Evolutionary conservation across 1,140 invertebrate genomes (phyloP).

Genomic region (Aleiodes sp.): DNA sequence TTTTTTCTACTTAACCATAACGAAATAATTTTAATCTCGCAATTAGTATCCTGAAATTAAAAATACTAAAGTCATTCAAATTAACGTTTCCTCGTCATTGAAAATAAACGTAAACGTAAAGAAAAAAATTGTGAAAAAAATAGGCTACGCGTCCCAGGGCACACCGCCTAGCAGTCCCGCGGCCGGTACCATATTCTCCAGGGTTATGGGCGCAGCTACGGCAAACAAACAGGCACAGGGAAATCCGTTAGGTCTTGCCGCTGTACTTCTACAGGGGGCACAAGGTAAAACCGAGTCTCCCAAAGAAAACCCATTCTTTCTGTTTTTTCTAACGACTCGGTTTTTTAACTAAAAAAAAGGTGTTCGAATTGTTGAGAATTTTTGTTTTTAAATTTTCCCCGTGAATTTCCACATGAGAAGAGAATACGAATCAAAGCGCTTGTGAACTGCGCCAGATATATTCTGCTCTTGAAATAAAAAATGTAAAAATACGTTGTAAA

Average conservation of each 20-base stretch:
- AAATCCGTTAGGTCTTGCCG: slow-evolving; percentile 61
- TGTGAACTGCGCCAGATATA: not conserved
- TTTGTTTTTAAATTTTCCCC: not conserved
- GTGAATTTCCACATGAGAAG: not conserved
- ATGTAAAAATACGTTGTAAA: too few relatives aligned
- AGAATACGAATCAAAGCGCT: slow-evolving; percentile 2
- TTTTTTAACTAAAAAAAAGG: slow-evolving; percentile 25
- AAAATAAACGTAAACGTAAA: not conserved
- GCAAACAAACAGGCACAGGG: slow-evolving; percentile 53
- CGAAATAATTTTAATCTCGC: too few relatives aligned
- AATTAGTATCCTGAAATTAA: too few relatives aligned
- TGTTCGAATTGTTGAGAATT: too few relatives aligned
- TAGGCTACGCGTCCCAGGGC: slow-evolving; percentile 56
- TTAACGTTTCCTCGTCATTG: too few relatives aligned
- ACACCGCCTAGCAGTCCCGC: slow-evolving; percentile 59
- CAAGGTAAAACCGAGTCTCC: slow-evolving; percentile 59
- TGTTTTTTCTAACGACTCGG: slow-evolving; percentile 16
- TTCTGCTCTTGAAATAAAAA: not conserved
- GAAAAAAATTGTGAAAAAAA: not conserved
- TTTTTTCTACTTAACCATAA: too few relatives aligned
- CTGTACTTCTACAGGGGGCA: slow-evolving; percentile 62
- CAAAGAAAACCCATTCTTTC: not conserved
- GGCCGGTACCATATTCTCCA: slow-evolving; percentile 57
- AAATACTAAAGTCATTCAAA: too few relatives aligned
- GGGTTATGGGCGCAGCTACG: slow-evolving; percentile 51